Percentiles rank a stretch among this genome's conserved stretches.
Conservation (phyloP, 2,797 vertebrate genomes). For the Amblyraja radiata region DNA sequence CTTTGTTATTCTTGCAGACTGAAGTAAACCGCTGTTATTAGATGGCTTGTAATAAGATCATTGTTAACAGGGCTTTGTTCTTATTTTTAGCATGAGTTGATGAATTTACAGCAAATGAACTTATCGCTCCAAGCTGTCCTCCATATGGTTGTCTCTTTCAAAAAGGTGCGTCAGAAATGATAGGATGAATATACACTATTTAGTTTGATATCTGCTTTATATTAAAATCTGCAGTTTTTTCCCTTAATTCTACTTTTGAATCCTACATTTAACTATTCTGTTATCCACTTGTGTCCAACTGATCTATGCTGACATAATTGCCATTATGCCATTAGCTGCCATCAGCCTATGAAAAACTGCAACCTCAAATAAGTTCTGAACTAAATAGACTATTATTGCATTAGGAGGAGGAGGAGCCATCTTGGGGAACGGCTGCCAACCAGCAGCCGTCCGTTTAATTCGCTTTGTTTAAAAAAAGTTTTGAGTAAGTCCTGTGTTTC, state of each 20-base stretch:
- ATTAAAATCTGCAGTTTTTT: neutral
- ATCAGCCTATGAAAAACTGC: too few species aligned
- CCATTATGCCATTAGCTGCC: too few species aligned
- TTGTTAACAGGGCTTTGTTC: neutral
- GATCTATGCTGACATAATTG: neutral
- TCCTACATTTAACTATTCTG: neutral
- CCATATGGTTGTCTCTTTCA: conserved; percentile 31
- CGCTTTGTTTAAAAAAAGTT: too few species aligned
- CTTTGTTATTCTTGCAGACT: neutral
- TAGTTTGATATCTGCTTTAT: neutral
- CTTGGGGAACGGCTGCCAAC: too few species aligned
- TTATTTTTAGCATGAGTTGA: conserved; percentile 24
- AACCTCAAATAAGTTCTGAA: too few species aligned
- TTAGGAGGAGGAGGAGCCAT: too few species aligned
- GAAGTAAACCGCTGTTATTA: neutral
- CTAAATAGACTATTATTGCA: too few species aligned
- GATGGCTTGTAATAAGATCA: neutral
- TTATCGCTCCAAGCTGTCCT: conserved; percentile 38
- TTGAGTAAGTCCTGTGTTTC: too few species aligned
- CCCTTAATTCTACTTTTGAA: neutral
- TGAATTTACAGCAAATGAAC: conserved; percentile 32
- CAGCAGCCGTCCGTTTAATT: too few species aligned
- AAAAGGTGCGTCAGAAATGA: conserved; percentile 26
- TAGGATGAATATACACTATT: neutral
- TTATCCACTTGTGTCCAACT: neutral